Conservation (phyloP, 2,888 invertebrate species). For the Onthophagus sagittarius region DNA sequence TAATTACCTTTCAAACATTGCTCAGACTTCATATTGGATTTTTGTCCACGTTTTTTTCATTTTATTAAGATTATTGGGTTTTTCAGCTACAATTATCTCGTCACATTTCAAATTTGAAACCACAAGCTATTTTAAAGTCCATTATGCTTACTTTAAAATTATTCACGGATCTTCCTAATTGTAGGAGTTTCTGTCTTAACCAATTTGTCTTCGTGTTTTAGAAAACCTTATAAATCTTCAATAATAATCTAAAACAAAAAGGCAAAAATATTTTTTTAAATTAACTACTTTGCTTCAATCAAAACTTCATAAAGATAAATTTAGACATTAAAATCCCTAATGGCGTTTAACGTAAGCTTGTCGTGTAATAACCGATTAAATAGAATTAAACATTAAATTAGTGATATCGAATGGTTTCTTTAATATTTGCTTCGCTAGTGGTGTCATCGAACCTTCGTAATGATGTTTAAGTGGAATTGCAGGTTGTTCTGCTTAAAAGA, state of each 20-base stretch:
- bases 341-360: too few relatives aligned
- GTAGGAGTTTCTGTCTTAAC: too few relatives aligned
- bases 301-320: too few relatives aligned
- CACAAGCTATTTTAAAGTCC: neutral
- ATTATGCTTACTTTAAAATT: neutral
- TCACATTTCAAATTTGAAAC: neutral
- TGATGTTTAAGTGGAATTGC: neutral
- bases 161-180: neutral
- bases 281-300: too few relatives aligned
- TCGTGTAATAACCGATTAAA: constrained; percentile 9
- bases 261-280: too few relatives aligned
- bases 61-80: neutral
- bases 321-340: too few relatives aligned
- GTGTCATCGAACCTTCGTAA: neutral
- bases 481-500: neutral
- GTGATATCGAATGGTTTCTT: constrained; percentile 5
- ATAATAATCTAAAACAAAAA: too few relatives aligned
- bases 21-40: too few relatives aligned
- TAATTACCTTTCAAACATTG: too few relatives aligned
- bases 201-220: too few relatives aligned
- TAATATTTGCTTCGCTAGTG: constrained; percentile 3
- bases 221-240: too few relatives aligned
- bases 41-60: too few relatives aligned
- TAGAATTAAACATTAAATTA: constrained; percentile 12
- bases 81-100: neutral